A percentile compares a stretch with the other conserved stretches of the same genome.
Conservation (phyloP, 2,888 invertebrate species). For the Priapulus caudatus region DNA sequence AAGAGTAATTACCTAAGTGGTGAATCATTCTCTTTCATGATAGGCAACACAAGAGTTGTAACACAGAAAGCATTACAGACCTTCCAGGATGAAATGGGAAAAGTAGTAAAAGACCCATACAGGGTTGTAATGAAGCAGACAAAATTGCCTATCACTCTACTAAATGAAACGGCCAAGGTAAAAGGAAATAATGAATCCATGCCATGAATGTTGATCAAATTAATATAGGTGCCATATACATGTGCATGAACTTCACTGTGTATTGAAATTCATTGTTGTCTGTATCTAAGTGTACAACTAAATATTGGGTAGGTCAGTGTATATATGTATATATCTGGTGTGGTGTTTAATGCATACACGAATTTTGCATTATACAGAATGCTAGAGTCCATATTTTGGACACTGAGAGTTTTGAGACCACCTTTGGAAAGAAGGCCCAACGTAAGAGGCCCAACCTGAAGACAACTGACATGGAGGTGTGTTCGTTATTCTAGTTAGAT, state of each 20-base stretch:
- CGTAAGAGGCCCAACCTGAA: constrained; percentile 70
- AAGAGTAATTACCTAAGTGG: too few relatives aligned
- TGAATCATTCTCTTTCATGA: too few relatives aligned
- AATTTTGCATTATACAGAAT: constrained; percentile 46
- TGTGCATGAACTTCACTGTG: too few relatives aligned
- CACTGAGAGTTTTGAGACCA: constrained; percentile 81
- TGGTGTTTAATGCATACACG: too few relatives aligned
- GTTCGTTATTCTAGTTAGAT: too few relatives aligned
- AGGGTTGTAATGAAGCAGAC: constrained; percentile 95
- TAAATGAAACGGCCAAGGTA: constrained; percentile 65
- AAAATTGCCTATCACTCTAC: constrained; percentile 76
- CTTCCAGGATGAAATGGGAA: constrained; percentile 78
- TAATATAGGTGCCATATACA: too few relatives aligned
- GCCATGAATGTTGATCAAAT: too few relatives aligned
- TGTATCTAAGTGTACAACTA: too few relatives aligned
- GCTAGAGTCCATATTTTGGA: constrained; percentile 86
- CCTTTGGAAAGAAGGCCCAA: constrained; percentile 86
- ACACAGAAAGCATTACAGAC: constrained; percentile 57
- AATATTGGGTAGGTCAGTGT: too few relatives aligned
- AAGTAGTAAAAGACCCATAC: constrained; percentile 87
- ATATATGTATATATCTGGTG: too few relatives aligned
- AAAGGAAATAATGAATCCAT: too few relatives aligned
- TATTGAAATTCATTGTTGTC: too few relatives aligned
- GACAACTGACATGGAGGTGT: constrained; percentile 57
- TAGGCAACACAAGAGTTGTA: constrained; percentile 80